phyloP scores from a whole-genome alignment of 2,113 vertebrate species.

The Chlorocebus sabaeus region DNA sequence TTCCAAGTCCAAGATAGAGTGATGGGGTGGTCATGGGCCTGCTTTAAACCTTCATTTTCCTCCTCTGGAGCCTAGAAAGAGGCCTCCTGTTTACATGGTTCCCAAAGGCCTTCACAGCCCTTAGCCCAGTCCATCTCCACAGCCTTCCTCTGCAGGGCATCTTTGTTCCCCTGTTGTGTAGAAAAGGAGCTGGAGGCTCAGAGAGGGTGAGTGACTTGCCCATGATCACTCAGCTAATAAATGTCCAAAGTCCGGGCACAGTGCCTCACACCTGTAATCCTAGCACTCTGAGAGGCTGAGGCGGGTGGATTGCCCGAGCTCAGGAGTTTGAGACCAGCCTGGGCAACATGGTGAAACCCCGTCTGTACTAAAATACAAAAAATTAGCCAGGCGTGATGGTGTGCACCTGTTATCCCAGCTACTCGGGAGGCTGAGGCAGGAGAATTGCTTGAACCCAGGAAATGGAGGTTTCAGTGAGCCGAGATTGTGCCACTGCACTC shows the following conservation, averaged over 20 bases:
- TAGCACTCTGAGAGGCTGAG: too few species aligned
- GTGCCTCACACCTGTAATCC: too few species aligned
- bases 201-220: neutral
- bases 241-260: neutral
- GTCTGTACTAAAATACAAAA: too few species aligned
- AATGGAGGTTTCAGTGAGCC: too few species aligned
- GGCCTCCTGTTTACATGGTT: neutral
- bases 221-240: neutral
- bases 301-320: too few species aligned
- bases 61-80: neutral
- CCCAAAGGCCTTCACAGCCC: neutral
- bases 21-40: neutral
- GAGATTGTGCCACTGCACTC: too few species aligned
- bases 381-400: too few species aligned
- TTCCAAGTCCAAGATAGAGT: neutral
- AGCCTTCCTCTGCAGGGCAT: neutral
- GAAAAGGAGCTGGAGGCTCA: neutral
- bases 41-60: neutral
- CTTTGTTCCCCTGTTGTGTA: neutral
- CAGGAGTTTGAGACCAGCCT: too few species aligned
- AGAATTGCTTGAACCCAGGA: too few species aligned
- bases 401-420: too few species aligned
- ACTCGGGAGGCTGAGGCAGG: too few species aligned
- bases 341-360: too few species aligned
- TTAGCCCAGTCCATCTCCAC: neutral